Percentiles rank a stretch among this genome's conserved stretches.
Evolutionary conservation across 2,888 invertebrate species (phyloP).

Genomic region (Pardosa pseudoannulata): DNA sequence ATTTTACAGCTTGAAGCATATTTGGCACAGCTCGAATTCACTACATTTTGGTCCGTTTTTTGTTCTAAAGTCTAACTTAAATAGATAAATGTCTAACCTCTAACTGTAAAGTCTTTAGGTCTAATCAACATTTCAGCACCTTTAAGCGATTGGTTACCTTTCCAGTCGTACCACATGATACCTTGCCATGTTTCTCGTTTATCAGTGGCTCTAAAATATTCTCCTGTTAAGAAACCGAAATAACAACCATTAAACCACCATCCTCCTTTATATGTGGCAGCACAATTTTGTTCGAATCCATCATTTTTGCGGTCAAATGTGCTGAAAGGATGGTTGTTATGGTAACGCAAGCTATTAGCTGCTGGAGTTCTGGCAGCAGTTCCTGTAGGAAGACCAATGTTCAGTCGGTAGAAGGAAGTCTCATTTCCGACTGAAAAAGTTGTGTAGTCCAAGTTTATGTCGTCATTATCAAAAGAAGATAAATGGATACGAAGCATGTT

Average conservation of each 20-base stretch:
- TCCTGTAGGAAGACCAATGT: conserved; percentile 77
- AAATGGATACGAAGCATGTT: conserved; percentile 76
- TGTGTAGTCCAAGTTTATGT: conserved; percentile 76
- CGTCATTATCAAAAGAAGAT: conserved; percentile 78
- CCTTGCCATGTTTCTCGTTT: conserved; percentile 77
- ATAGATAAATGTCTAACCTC: not conserved
- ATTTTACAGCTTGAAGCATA: not conserved
- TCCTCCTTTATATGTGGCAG: conserved; percentile 81
- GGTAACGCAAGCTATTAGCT: conserved; percentile 76
- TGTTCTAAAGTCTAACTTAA: conserved; percentile 4
- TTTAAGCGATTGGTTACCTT: conserved; percentile 81
- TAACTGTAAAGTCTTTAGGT: conserved; percentile 72
- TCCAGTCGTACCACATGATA: conserved; percentile 82
- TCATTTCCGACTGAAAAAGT: conserved; percentile 75
- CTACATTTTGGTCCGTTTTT: not conserved
- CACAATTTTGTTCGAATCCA: conserved; percentile 79
- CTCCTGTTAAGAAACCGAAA: conserved; percentile 69
- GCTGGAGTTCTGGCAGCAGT: not conserved
- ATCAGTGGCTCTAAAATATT: conserved; percentile 48
- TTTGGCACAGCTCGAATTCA: conserved; percentile 28
- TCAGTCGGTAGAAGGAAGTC: conserved; percentile 74
- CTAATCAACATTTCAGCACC: conserved; percentile 80
- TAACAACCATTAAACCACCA: conserved; percentile 83
- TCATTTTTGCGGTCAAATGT: conserved; percentile 80
- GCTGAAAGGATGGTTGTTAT: conserved; percentile 80